Percentiles rank a stretch among this genome's conserved stretches.
Conservation (phyloP, 2,113 vertebrate species). For the Tympanuchus pallidicinctus region DNA sequence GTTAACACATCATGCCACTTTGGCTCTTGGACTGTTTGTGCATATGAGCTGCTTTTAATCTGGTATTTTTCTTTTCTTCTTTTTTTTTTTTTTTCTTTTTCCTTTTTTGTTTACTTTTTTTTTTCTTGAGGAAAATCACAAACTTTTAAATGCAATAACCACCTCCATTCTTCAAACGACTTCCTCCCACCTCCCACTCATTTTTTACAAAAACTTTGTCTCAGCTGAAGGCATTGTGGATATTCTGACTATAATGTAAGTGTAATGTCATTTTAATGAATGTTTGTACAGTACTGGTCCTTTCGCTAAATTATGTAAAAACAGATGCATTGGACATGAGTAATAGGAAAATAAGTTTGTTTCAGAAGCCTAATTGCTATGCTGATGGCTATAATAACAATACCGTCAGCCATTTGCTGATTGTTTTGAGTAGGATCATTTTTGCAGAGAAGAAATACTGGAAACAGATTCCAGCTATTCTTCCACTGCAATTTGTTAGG, state of each 20-base stretch:
- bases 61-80: not conserved
- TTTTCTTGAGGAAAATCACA: not conserved
- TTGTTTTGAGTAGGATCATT: not conserved
- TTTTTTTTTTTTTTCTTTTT: not conserved
- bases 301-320: conserved; percentile 28
- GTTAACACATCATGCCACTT: not conserved
- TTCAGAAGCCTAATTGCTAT: not conserved
- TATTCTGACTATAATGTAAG: not conserved
- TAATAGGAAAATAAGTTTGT: conserved; percentile 36
- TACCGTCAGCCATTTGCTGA: not conserved
- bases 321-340: not conserved
- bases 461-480: not conserved
- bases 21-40: not conserved
- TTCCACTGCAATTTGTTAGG: not conserved
- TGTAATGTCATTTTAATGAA: conserved; percentile 22
- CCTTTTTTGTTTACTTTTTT: not conserved
- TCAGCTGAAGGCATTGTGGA: not conserved
- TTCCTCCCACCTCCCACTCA: not conserved
- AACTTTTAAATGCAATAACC: not conserved
- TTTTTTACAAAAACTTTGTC: not conserved
- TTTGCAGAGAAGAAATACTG: not conserved
- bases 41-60: not conserved
- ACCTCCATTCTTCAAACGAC: not conserved
- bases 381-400: not conserved
- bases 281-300: not conserved